These are phyloP conservation scores for Papilio demoleus DNA, from an alignment of 2,888 invertebrate genomes.

Conservation along the genomic window DNA sequence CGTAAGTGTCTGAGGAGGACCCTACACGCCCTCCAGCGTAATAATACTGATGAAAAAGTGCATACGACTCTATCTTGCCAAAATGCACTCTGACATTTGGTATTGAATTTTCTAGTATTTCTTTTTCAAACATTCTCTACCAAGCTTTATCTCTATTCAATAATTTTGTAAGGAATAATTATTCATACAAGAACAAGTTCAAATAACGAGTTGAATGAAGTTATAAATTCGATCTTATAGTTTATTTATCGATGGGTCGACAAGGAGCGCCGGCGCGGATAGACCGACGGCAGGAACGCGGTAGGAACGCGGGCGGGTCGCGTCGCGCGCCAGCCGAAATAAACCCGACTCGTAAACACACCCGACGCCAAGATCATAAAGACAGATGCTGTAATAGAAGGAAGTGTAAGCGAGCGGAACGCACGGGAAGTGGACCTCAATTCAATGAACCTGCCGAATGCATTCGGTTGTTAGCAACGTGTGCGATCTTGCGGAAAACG, in stretches of 20 bases:
- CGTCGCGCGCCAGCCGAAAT: constrained; percentile 49
- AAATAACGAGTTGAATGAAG: constrained; percentile 25
- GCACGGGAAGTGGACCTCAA: constrained; percentile 42
- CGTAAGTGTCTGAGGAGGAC: constrained; percentile 48
- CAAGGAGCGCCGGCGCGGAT: constrained; percentile 53
- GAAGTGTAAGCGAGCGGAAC: constrained; percentile 44
- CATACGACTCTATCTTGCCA: constrained; percentile 24
- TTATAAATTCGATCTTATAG: constrained; percentile 24
- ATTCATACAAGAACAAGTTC: neutral
- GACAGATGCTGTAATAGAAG: constrained; percentile 49
- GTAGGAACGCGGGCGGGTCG: constrained; percentile 55
- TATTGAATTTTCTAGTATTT: neutral
- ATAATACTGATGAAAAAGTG: constrained; percentile 41
- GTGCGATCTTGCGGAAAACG: constrained; percentile 6
- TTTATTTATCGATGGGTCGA: constrained; percentile 35
- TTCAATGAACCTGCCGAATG: constrained; percentile 36
- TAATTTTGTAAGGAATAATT: neutral
- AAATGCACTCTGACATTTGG: constrained; percentile 17
- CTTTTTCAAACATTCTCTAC: neutral
- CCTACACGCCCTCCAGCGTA: constrained; percentile 31
- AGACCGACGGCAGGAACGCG: constrained; percentile 60
- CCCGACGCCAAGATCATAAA: constrained; percentile 47
- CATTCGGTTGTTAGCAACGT: constrained; percentile 24
- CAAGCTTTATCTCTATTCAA: neutral
- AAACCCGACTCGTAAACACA: constrained; percentile 45